These are phyloP conservation scores for Lanius collurio DNA, from an alignment of 2,113 vertebrate species.

Conservation along the genomic window DNA sequence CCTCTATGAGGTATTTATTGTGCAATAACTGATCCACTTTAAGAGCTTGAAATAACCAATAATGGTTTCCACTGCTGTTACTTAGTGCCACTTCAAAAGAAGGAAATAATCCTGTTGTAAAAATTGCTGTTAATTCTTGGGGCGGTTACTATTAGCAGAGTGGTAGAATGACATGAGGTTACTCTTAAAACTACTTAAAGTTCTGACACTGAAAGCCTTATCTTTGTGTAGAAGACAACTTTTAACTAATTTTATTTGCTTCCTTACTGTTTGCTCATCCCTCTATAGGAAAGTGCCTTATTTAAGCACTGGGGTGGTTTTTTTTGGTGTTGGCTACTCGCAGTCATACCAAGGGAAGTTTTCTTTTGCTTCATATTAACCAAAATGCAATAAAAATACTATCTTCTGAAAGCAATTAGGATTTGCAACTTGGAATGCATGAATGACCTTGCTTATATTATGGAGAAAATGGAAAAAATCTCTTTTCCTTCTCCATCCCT, in stretches of 20 bases:
- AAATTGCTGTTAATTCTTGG: constrained; percentile 69
- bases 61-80: constrained; percentile 79
- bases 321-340: constrained; percentile 42
- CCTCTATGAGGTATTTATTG: constrained; percentile 89
- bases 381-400: constrained; percentile 49
- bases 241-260: constrained; percentile 65
- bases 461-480: constrained; percentile 37
- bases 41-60: constrained; percentile 84
- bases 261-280: constrained; percentile 38
- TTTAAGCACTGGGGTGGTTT: constrained; percentile 55
- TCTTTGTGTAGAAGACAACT: constrained; percentile 62
- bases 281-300: constrained; percentile 61
- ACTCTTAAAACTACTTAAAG: constrained; percentile 78
- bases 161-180: constrained; percentile 67
- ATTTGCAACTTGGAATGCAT: constrained; percentile 54
- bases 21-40: constrained; percentile 86
- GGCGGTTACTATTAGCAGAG: constrained; percentile 69
- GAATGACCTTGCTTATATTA: constrained; percentile 43
- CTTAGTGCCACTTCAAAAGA: constrained; percentile 75
- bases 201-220: constrained; percentile 81
- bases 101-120: constrained; percentile 62
- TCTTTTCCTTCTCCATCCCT: constrained; percentile 13
- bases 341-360: constrained; percentile 38
- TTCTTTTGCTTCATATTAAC: constrained; percentile 58
- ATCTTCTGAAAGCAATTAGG: constrained; percentile 55